phyloP scores from a whole-genome alignment of 2,113 vertebrate genomes.

The Nycticebus coucang region DNA sequence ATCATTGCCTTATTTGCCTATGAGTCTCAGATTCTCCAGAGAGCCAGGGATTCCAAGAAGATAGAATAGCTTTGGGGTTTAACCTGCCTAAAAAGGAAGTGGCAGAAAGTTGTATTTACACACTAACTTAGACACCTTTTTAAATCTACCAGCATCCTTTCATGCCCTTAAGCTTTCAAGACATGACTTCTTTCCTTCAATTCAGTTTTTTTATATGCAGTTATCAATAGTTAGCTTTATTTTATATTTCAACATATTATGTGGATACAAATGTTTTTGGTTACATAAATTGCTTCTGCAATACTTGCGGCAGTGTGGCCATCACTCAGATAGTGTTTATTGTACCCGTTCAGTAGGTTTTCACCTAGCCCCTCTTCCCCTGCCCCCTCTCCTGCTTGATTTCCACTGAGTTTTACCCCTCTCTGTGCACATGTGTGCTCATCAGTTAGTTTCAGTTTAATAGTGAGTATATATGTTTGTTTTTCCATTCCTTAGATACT shows the following conservation, averaged over 20 bases:
- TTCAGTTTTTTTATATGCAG: neutral
- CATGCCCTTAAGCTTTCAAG: neutral
- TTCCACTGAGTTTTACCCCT: too few relatives aligned
- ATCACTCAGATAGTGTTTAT: too few relatives aligned
- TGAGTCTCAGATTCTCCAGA: neutral
- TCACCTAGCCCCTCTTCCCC: too few relatives aligned
- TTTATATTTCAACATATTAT: too few relatives aligned
- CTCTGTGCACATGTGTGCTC: too few relatives aligned
- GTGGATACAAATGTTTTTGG: neutral
- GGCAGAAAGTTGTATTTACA: neutral
- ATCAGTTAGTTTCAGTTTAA: too few relatives aligned
- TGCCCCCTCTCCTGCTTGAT: too few relatives aligned
- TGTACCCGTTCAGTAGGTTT: too few relatives aligned
- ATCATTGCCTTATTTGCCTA: neutral
- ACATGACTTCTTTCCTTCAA: neutral
- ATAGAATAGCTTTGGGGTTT: neutral
- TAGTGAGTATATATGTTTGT: too few relatives aligned
- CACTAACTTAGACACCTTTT: neutral
- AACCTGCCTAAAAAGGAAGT: neutral
- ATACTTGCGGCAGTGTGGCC: too few relatives aligned
- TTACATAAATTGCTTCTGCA: neutral
- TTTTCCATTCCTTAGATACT: too few relatives aligned
- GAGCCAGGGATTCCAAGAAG: neutral
- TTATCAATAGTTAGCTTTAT: neutral
- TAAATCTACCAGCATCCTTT: neutral